A percentile compares a stretch with the other conserved stretches of the same genome.
Conservation (phyloP, 2,113 vertebrate genomes). For the Xiphophorus hellerii region DNA sequence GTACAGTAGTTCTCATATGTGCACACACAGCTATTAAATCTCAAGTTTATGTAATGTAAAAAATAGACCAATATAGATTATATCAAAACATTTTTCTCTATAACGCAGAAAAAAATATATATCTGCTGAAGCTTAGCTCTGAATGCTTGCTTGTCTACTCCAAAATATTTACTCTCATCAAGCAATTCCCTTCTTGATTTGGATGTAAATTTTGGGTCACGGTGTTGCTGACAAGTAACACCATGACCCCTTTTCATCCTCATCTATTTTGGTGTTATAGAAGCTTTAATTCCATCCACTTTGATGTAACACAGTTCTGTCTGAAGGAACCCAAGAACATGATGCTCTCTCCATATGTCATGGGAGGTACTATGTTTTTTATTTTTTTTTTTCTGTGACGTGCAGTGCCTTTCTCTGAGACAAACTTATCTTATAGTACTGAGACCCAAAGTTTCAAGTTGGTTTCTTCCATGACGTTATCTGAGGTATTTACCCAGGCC, state of each 20-base stretch:
- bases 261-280: too few species aligned
- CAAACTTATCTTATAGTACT: background rate
- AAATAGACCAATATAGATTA: background rate
- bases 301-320: background rate
- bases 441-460: background rate
- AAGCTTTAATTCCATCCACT: background rate
- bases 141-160: too few species aligned
- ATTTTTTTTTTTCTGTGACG: background rate
- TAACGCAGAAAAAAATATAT: background rate
- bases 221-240: too few species aligned
- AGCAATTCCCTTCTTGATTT: too few species aligned
- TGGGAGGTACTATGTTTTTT: too few species aligned
- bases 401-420: background rate
- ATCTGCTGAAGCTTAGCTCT: background rate
- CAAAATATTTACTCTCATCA: too few species aligned
- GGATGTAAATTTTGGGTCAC: too few species aligned
- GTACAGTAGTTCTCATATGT: background rate
- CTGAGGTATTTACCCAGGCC: too few species aligned
- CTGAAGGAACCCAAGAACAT: background rate
- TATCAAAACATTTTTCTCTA: background rate
- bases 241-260: too few species aligned
- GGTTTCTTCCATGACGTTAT: too few species aligned
- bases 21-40: background rate
- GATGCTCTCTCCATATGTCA: background rate
- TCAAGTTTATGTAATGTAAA: background rate